Evolutionary conservation across 1,140 invertebrate species (phyloP).

Genomic region (Portunus trituberculatus): DNA sequence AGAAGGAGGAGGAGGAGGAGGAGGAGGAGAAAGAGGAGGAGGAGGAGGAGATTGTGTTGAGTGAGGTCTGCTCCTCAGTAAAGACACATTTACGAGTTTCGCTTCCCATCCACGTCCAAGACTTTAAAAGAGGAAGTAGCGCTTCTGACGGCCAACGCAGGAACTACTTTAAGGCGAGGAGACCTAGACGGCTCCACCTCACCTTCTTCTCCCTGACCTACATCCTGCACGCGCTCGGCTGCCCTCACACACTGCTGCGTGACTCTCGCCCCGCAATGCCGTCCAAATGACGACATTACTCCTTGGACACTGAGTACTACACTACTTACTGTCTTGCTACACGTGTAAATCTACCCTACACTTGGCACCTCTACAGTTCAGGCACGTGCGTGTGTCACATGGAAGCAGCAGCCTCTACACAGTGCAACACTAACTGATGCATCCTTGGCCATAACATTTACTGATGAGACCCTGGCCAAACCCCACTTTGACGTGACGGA

Average conservation of each 20-base stretch:
- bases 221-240: background rate
- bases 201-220: conserved; percentile 18
- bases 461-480: background rate
- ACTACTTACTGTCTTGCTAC: background rate
- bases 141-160: background rate
- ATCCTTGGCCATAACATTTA: background rate
- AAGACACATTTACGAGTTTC: background rate
- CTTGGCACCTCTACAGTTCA: background rate
- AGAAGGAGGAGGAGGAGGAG: background rate
- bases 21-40: background rate
- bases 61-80: background rate
- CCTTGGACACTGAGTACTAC: background rate
- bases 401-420: background rate
- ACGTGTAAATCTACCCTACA: background rate
- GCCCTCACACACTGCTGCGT: background rate
- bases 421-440: background rate
- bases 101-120: background rate
- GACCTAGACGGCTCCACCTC: background rate
- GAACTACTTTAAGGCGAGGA: background rate
- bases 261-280: background rate
- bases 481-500: background rate
- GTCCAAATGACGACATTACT: background rate
- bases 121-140: background rate
- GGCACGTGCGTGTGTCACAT: conserved; percentile 14
- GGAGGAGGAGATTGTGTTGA: background rate